Conservation (phyloP, 2,888 invertebrate species). For the Spisula solida region DNA sequence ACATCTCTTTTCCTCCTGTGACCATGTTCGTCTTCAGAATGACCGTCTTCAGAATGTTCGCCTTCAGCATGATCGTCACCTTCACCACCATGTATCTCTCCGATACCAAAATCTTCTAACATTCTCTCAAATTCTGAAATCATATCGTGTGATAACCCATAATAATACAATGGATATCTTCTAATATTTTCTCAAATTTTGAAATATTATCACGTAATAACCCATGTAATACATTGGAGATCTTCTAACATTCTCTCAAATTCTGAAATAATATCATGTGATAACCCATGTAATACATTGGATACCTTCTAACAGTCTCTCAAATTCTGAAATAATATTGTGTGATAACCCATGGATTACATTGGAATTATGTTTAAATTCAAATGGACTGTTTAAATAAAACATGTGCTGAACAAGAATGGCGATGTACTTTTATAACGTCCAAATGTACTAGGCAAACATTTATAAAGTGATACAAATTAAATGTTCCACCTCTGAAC, state of each 20-base stretch:
- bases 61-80: neutral
- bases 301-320: neutral
- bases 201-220: neutral
- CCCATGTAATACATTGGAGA: neutral
- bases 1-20: constrained; percentile 15
- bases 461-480: no score
- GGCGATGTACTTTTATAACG: neutral
- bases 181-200: no score
- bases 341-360: neutral
- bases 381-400: neutral
- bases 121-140: constrained; percentile 49
- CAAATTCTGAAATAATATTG: neutral
- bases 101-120: constrained; percentile 34
- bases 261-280: neutral
- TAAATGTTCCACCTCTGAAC: no score
- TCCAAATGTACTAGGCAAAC: no score
- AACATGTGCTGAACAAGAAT: neutral
- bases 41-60: constrained; percentile 31
- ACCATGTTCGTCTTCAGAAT: constrained; percentile 5
- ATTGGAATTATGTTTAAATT: neutral
- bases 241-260: no score
- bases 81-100: neutral
- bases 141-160: neutral
- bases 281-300: no score
- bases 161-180: neutral